phyloP scores from a whole-genome alignment of 2,113 vertebrate genomes.

The Mesitornis unicolor region DNA sequence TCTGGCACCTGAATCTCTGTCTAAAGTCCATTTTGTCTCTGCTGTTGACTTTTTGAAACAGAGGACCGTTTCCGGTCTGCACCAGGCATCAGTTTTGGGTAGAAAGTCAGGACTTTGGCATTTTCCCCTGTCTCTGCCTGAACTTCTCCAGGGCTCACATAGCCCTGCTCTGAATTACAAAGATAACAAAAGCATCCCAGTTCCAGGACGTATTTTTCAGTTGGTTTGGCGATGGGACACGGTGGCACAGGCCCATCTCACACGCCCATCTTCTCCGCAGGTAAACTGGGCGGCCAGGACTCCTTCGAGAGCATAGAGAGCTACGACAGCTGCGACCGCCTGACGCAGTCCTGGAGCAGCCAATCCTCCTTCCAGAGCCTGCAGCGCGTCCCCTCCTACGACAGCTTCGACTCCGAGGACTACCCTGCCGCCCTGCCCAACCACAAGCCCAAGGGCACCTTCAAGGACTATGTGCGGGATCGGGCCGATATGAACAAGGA shows the following conservation, averaged over 20 bases:
- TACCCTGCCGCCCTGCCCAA: constrained; percentile 87
- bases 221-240: neutral
- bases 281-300: constrained; percentile 95
- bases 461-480: constrained; percentile 99
- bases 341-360: constrained; percentile 98
- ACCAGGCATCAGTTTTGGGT: neutral
- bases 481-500: constrained; percentile 98
- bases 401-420: constrained; percentile 98
- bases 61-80: neutral
- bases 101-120: neutral
- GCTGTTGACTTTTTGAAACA: neutral
- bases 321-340: constrained; percentile 93
- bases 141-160: neutral
- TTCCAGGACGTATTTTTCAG: neutral
- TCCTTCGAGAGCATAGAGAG: constrained; percentile 98
- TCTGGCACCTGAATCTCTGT: neutral
- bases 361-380: constrained; percentile 97
- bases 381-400: constrained; percentile 95
- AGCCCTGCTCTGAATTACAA: neutral
- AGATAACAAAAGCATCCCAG: neutral
- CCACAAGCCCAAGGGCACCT: constrained; percentile 98
- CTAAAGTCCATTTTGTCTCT: neutral
- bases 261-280: constrained; percentile 74
- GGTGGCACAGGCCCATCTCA: no score
- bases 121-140: neutral